phyloP scores from a whole-genome alignment of 1,140 invertebrate genomes.

The Drosophila novamexicana region DNA sequence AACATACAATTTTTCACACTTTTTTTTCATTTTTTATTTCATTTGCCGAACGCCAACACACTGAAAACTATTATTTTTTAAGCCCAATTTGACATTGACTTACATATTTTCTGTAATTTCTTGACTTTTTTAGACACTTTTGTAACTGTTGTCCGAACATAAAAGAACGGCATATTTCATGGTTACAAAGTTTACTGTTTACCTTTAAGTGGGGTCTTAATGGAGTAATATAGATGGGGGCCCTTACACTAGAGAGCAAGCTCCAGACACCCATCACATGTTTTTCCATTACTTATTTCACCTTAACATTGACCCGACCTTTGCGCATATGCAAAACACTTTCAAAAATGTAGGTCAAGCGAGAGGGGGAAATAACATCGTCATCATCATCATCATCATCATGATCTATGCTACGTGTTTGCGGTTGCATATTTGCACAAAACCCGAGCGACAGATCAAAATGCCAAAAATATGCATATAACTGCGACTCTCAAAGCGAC shows the following conservation, averaged over 20 bases:
- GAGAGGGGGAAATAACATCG: constrained; percentile 2
- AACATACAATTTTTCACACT: constrained; percentile 41
- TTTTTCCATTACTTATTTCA: constrained; percentile 30
- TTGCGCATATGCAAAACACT: constrained; percentile 25
- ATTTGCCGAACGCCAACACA: constrained; percentile 32
- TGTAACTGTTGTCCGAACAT: constrained; percentile 11
- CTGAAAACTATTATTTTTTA: constrained; percentile 34
- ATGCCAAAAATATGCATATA: constrained; percentile 56
- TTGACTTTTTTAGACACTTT: constrained; percentile 7
- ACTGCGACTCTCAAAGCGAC: constrained; percentile 32
- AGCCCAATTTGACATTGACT: constrained; percentile 49
- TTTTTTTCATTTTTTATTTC: constrained; percentile 31
- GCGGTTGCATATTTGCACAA: constrained; percentile 59
- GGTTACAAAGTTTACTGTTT: not conserved
- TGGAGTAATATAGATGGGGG: not conserved
- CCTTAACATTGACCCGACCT: constrained; percentile 76
- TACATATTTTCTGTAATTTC: constrained; percentile 32
- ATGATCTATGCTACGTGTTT: constrained; percentile 54
- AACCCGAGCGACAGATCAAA: constrained; percentile 48
- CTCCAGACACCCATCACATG: constrained; percentile 2
- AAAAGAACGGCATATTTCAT: constrained; percentile 26
- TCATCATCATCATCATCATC: constrained; percentile 3
- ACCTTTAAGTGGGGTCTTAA: not conserved
- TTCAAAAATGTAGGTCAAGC: constrained; percentile 55
- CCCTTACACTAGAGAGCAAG: not conserved